Base-by-base conservation (phyloP, 2,113 vertebrate genomes). In the Dipodomys stephensi region DNA sequence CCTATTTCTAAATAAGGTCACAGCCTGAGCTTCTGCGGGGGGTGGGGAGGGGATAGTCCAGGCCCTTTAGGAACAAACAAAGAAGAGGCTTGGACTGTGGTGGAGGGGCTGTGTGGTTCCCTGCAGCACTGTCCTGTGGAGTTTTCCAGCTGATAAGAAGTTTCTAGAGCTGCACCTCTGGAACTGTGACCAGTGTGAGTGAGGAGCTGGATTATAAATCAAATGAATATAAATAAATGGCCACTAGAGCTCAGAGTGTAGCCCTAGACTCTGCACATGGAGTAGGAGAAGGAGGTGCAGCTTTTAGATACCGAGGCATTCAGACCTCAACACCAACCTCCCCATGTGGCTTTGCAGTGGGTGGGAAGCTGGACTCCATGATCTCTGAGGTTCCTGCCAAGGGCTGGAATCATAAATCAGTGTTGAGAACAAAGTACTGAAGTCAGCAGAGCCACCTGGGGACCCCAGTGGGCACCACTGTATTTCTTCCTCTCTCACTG, bases 351-450 rank as follows among this genome's bases (percentile, higher is more conserved):
- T 74, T 79, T 60, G 65, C 30, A 35, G 74, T 39, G 27, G 16
- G 39, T 83, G 60, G 71, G 85, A 87, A 95, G 85, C 88, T 73
- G 39, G 65, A 35, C 73, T 72, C 35, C 7, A 65, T 57, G 67
- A 74, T 60, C 65, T 69, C 88, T 28, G 25, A 30, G 25, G 49
- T 83, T 83, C 67, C 23, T 87, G 53, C 20, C 78, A 84, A 69
- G 23, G 49, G 49, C 23, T 32, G 30, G 46, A 60, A 67, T 32
- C 35, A 25, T 72, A 83, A 35, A 53, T 76, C n/a, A 49, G 30
- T 83, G 81, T 92, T 68, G 23, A 19, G 81, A 79, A 53, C 65
- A 91, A 65, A 72, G 39, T 22, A 64, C 0, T 30, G 4, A 73
- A 67, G 39, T 72, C 71, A 27, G 7, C 39, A 35, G 28, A n/a